phyloP scores from a whole-genome alignment of 2,113 vertebrate species.

The Pleuronectes platessa region DNA sequence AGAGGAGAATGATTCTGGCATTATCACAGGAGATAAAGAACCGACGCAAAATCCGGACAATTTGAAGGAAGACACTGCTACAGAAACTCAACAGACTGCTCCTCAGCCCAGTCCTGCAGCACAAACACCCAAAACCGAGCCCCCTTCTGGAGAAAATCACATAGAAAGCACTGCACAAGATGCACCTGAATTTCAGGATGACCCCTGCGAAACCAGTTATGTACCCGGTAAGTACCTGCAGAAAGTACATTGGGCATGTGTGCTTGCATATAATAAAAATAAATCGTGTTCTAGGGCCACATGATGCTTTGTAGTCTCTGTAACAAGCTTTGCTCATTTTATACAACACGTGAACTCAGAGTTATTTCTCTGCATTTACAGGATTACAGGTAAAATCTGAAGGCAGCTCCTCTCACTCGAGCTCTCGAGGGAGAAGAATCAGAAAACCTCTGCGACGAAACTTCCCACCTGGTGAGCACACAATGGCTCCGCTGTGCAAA shows the following conservation, averaged over 20 bases:
- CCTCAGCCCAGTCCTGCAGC: slow-evolving; percentile 17
- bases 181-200: slow-evolving; percentile 68
- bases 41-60: slow-evolving; percentile 21
- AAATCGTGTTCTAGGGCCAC: too few relatives aligned
- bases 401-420: slow-evolving; percentile 67
- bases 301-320: not conserved
- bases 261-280: too few relatives aligned
- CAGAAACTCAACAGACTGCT: slow-evolving; percentile 30
- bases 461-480: slow-evolving; percentile 69
- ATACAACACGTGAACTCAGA: not conserved
- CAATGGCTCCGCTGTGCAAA: not conserved
- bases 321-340: not conserved
- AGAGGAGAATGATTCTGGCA: slow-evolving; percentile 27
- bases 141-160: slow-evolving; percentile 37
- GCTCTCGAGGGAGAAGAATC: slow-evolving; percentile 79
- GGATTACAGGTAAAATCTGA: slow-evolving; percentile 69
- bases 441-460: slow-evolving; percentile 66
- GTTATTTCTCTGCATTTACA: slow-evolving; percentile 36
- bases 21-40: slow-evolving; percentile 27
- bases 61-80: slow-evolving; percentile 25
- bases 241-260: too few relatives aligned
- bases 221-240: slow-evolving; percentile 71
- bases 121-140: slow-evolving; percentile 39
- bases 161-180: slow-evolving; percentile 52
- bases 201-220: slow-evolving; percentile 78